Evolutionary conservation across 2,797 vertebrate species (phyloP).

Genomic region (Chloroceryle amazona): DNA sequence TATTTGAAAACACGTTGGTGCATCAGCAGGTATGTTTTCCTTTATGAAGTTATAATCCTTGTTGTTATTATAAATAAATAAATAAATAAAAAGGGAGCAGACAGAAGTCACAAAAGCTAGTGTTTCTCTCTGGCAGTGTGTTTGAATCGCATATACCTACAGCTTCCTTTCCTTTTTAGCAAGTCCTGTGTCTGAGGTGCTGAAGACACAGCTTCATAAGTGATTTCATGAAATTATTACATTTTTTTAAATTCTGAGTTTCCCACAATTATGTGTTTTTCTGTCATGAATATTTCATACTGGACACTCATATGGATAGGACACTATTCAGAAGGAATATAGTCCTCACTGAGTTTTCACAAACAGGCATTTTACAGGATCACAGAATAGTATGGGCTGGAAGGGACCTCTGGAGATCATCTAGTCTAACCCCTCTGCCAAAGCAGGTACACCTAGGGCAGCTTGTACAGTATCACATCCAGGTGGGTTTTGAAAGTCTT

Average conservation of each 20-base stretch:
- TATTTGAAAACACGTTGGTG: rapidly evolving
- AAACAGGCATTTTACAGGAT: background rate
- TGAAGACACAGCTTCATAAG: background rate
- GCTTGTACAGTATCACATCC: too few species aligned
- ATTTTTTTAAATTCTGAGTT: background rate
- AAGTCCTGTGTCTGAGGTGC: background rate
- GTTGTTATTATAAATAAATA: too few species aligned
- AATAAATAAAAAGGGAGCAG: background rate
- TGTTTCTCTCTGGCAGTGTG: background rate
- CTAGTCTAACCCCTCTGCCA: too few species aligned
- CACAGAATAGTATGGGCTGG: too few species aligned
- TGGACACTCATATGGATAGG: background rate
- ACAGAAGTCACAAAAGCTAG: background rate
- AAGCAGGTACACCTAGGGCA: background rate
- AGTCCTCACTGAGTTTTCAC: background rate
- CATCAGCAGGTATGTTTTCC: background rate
- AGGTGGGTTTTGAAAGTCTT: too few species aligned
- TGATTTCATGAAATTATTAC: background rate
- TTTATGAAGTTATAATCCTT: background rate
- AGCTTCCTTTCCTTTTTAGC: background rate
- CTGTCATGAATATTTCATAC: background rate
- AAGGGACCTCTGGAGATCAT: too few species aligned
- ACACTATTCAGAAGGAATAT: background rate
- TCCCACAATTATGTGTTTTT: background rate
- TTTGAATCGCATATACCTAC: background rate